Conservation (phyloP, 2,113 vertebrate genomes). For the Mustela nigripes region DNA sequence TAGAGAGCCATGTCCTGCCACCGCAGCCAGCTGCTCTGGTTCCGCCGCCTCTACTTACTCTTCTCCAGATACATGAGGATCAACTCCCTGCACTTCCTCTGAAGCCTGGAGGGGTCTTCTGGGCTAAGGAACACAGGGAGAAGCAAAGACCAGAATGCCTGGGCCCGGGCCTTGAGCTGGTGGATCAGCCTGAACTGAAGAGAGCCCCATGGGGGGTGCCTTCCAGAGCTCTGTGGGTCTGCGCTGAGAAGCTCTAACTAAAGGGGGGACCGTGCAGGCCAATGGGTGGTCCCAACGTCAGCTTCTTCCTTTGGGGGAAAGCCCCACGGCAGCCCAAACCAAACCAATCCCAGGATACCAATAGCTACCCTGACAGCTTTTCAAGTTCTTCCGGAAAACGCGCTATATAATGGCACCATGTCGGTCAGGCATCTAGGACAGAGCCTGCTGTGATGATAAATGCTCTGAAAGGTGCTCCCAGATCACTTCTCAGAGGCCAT, state of each 20-base stretch:
- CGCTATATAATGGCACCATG: neutral
- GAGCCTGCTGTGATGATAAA: neutral
- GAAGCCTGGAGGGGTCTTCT: slow-evolving; percentile 68
- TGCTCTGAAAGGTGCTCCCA: neutral
- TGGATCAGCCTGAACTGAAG: neutral
- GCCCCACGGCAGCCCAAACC: neutral
- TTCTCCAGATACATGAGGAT: slow-evolving; percentile 96
- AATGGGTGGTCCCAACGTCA: neutral
- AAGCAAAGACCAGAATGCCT: neutral
- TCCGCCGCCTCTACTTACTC: slow-evolving; percentile 92
- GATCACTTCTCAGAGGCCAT: neutral
- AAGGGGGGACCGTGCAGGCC: neutral
- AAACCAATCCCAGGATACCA: neutral
- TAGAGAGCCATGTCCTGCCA: slow-evolving; percentile 96
- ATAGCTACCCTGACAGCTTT: neutral
- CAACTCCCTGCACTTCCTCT: slow-evolving; percentile 93
- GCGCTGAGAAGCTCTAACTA: neutral
- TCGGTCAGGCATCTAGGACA: neutral
- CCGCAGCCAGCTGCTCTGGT: slow-evolving; percentile 95
- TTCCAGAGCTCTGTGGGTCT: neutral
- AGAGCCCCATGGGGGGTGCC: neutral
- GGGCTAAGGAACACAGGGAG: neutral
- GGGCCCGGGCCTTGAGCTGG: neutral
- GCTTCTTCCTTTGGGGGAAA: neutral
- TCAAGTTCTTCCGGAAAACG: neutral